Base-by-base conservation (phyloP, 1,140 invertebrate species). In the Aphelenchoides avenae region DNA sequence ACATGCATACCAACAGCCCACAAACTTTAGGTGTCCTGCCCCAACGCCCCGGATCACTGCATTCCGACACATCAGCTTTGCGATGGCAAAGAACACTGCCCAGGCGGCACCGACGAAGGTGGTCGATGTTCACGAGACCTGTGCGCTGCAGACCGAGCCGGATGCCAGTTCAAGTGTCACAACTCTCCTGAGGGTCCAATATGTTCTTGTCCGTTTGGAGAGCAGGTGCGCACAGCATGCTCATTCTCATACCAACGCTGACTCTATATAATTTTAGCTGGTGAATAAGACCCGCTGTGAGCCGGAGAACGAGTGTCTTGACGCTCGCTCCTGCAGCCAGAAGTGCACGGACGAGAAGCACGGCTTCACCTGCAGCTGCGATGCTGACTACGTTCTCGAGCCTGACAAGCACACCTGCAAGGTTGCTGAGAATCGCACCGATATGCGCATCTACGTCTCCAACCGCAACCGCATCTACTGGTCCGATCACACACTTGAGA, bases 381-480 rank as follows among this genome's bases (percentile, higher is more conserved):
- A 77, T 39, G 37, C 83, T 0, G 68, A 52, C 24, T 66, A 68
- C 30, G 76, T 80, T 1, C 77, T 95, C 5, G 85, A 87, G 49
- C 79, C 81, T 0, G 85, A 94, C 73, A 90, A 92, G 66, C 85
- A 86, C 57, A 84, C 83, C 0, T 98, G 94, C 80, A 93, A 94
- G 79, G 91, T 91, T 0, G 83, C 86, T 75, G 29, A 68, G 82
- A 83, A 92, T 78, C 87, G 89, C 65, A 87, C 86, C 6, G 84
- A 86, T 13, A 91, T 91, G 3, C 90, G 89, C 78, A 78, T 96
- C 1, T 89, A 95, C 39, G 93, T 95, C 44, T 93, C 90, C 1
- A 96, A 96, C 76, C 80, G 91, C 6, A 88, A 93, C 69, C 91
- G 89, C 0, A 93, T 96, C 51, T 95, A 22, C 86, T 91, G 5